Base-by-base conservation (phyloP, 2,113 vertebrate genomes). In the Sylvia atricapilla region DNA sequence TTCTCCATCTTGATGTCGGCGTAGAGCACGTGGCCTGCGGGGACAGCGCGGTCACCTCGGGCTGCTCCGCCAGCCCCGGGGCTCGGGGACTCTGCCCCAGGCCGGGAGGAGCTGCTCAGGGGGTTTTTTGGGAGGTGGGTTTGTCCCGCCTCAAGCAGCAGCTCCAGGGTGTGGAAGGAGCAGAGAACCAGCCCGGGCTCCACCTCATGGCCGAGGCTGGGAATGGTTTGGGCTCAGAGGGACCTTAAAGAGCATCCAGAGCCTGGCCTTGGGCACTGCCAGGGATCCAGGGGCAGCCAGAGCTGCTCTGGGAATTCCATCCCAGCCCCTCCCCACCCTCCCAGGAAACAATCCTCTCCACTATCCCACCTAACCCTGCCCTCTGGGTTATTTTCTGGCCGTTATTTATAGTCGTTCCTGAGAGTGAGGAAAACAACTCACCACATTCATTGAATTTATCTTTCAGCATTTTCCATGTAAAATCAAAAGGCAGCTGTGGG, bases 1-100 rank as follows among this genome's bases (percentile, higher is more conserved):
- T 99, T 99, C 96, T 99, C 99, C 98, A 99, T 99, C 97, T 99
- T 99, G 87, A 99, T 99, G 89, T 99, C 99, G 4, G 99, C 99
- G 58, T 99, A 99, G 89, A 99, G 98, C 77, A 99, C 99, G 6
- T 99, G 98, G 53, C 99, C 99, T 99, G 56, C 0, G 43, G 68
- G 8, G 2, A 19, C 12, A 10, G 44, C 18, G 1, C 13, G 21
- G 33, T 35, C 8, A 43, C 43, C 4, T 10, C 8, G 2, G 20
- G 13, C 41, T 6, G 41, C 41, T 14, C 41, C 6, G 13, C 18
- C 44, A 21, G 46, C 21, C 20, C 46, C 20, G 46, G 47, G 12
- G 11, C 47, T 24, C 47, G 11, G 23, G 44, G 44, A 46, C 44
- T 10, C 44, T 49, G 37, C 50, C 37, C 15, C 27, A 7, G 0